Base-by-base conservation (phyloP, 2,888 invertebrate species). In the Polymixis flavicincta region DNA sequence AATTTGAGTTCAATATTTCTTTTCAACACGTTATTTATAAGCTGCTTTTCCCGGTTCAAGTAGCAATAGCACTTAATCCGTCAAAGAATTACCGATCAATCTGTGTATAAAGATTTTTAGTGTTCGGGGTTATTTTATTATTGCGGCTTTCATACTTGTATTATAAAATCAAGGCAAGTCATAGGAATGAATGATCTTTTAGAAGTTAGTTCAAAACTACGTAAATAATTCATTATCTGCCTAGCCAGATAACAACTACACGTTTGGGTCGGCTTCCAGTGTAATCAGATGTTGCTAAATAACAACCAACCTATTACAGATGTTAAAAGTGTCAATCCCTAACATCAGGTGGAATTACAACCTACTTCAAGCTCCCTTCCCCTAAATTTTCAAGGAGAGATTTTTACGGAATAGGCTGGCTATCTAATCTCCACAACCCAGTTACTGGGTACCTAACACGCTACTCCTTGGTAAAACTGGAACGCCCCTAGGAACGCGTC, bases 11-110 rank as follows among this genome's bases (percentile, higher is more conserved):
- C 59, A 74, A 59, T 59, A 28, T 78, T 50, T 66, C 57, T 69
- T 65, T 59, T 63, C 5, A 19, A 11, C 28, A 60, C n/a, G 28
- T 37, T 60, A 72, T 75, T 61, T 42, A 68, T 72, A 72, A 75
- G 74, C 52, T 63, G 54, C 59, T 63, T 69, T 69, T 32, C 52
- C 13, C 42, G 32, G 52, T 52, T 57, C 22, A 45, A 72, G 32
- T 60, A 54, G 59, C 17, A 74, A 70, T 69, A 32, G 72, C 82
- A 78, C 79, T 82, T 72, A 72, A 70, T 14, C n/a, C 22, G 48
- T 74, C 78, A 63, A 60, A 65, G 61, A 32, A 32, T 59, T 78
- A 52, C 78, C 37, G 71, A 82, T 82, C 83, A 72, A 69, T 55
- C 59, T 65, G 42, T 55, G 45, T 22, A 25, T 52, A 45, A n/a